These are phyloP conservation scores for Ochotona curzoniae DNA, from an alignment of 2,113 vertebrate genomes.

Conservation along the genomic window DNA sequence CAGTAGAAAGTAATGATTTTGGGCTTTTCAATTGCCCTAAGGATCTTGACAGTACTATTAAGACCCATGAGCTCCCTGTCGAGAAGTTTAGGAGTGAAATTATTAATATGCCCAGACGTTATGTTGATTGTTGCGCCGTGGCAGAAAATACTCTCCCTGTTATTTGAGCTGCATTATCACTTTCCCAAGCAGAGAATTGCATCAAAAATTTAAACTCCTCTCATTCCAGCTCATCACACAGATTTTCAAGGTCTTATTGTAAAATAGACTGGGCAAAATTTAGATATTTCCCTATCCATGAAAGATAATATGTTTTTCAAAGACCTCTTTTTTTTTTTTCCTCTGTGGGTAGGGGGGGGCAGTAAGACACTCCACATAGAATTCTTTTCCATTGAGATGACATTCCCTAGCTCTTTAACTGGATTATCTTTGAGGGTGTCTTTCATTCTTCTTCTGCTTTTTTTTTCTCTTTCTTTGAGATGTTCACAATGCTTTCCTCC, in stretches of 20 bases:
- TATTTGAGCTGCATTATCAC: conserved; percentile 78
- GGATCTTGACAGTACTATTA: conserved; percentile 80
- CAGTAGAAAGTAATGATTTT: conserved; percentile 79
- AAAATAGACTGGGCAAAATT: conserved; percentile 59
- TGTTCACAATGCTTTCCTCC: neutral
- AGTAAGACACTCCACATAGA: neutral
- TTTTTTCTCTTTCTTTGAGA: neutral
- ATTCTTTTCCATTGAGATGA: conserved; percentile 50
- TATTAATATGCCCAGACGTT: conserved; percentile 77
- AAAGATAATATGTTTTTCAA: conserved; percentile 65
- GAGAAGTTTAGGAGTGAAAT: conserved; percentile 82
- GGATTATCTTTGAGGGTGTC: conserved; percentile 27
- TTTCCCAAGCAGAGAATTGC: conserved; percentile 74
- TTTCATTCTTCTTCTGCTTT: conserved; percentile 3
- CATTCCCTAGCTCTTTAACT: conserved; percentile 33
- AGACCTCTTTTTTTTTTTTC: neutral
- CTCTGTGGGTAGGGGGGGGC: neutral
- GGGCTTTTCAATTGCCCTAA: conserved; percentile 80
- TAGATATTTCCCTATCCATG: conserved; percentile 58
- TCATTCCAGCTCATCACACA: conserved; percentile 59
- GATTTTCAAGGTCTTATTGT: conserved; percentile 71
- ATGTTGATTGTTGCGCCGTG: conserved; percentile 73
- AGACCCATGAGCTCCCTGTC: conserved; percentile 75
- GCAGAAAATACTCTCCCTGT: conserved; percentile 70
- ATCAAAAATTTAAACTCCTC: conserved; percentile 75